Conservation (phyloP, 2,888 invertebrate species). For the Harpagoxenus sublaevis region DNA sequence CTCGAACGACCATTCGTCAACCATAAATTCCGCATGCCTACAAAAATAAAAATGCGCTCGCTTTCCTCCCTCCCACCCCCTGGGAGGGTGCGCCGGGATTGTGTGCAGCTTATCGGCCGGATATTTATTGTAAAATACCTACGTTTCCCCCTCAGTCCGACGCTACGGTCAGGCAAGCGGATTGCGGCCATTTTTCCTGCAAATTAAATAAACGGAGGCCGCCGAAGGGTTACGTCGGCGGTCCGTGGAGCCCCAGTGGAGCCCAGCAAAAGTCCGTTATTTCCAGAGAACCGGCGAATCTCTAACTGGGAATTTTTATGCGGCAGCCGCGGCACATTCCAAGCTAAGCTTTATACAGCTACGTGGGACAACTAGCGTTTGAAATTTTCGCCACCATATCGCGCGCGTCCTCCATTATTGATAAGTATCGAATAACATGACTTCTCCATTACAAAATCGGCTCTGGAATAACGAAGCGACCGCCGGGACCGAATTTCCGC, state of each 20-base stretch:
- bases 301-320: constrained; percentile 33
- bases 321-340: constrained; percentile 12
- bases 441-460: constrained; percentile 53
- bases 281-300: constrained; percentile 19
- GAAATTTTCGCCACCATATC: constrained; percentile 56
- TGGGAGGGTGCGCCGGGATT: constrained; percentile 66
- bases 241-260: constrained; percentile 11
- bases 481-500: constrained; percentile 64
- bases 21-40: constrained; percentile 81
- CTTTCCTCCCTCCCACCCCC: constrained; percentile 21
- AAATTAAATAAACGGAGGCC: constrained; percentile 74
- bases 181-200: constrained; percentile 70
- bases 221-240: constrained; percentile 55
- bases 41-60: constrained; percentile 78
- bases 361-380: constrained; percentile 58
- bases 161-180: constrained; percentile 62
- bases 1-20: constrained; percentile 82
- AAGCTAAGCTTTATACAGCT: constrained; percentile 49
- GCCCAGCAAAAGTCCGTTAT: constrained; percentile 35
- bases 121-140: constrained; percentile 84
- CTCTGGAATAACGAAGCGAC: constrained; percentile 65
- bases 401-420: constrained; percentile 60
- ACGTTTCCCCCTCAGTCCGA: constrained; percentile 68
- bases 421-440: constrained; percentile 58
- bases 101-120: constrained; percentile 82